phyloP scores from a whole-genome alignment of 2,113 vertebrate genomes.

The Corythoichthys haematopterus region DNA sequence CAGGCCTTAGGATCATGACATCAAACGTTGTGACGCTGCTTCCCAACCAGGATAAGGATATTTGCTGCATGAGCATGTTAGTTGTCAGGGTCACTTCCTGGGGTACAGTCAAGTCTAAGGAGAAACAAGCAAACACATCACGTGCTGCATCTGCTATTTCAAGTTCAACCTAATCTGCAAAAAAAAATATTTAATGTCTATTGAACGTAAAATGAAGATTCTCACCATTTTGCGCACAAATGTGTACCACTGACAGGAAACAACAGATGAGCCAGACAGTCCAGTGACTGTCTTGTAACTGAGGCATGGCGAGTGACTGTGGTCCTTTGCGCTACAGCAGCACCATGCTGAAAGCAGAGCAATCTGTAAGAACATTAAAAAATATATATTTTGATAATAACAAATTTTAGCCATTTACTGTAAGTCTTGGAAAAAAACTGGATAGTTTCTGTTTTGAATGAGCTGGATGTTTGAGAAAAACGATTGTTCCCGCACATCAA shows the following conservation, averaged over 20 bases:
- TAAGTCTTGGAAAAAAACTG: not conserved
- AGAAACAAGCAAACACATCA: not conserved
- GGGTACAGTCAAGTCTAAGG: slow-evolving; percentile 51
- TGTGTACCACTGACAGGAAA: slow-evolving; percentile 16
- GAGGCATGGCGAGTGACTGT: slow-evolving; percentile 39
- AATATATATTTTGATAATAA: not conserved
- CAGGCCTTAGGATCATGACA: slow-evolving; percentile 65
- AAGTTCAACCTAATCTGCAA: not conserved
- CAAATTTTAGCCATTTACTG: not conserved
- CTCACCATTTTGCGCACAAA: slow-evolving; percentile 44
- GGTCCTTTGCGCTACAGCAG: slow-evolving; percentile 30
- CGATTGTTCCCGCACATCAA: not conserved
- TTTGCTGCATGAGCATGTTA: slow-evolving; percentile 32
- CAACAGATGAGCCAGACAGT: slow-evolving; percentile 36
- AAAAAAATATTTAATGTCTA: not conserved
- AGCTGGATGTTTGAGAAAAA: not conserved
- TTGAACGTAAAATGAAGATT: not conserved
- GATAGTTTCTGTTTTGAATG: not conserved
- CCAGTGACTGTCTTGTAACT: slow-evolving; percentile 1
- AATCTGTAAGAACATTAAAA: not conserved
- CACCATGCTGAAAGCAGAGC: slow-evolving; percentile 15
- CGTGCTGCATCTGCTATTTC: not conserved
- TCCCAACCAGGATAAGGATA: slow-evolving; percentile 66
- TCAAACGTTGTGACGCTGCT: slow-evolving; percentile 55
- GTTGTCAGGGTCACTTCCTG: slow-evolving; percentile 48